Conservation (phyloP, 1,140 invertebrate species). For the Vollenhovia emeryi region DNA sequence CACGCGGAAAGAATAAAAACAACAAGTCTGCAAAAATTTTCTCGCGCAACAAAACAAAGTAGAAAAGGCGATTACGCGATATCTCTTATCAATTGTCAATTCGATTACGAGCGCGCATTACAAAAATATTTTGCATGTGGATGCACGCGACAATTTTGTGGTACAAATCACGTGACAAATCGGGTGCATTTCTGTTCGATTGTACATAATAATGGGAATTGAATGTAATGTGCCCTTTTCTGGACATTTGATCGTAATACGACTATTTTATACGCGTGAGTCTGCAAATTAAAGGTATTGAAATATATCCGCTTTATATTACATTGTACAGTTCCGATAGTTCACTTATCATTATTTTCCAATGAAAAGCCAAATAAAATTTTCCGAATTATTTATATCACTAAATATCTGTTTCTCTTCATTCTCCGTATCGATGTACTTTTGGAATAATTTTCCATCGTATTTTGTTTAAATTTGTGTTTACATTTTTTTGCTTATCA, state of each 20-base stretch:
- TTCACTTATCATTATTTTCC: conserved; percentile 17
- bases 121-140: not conserved
- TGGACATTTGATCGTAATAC: not conserved
- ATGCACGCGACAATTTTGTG: not conserved
- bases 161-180: not conserved
- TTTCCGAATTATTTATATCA: not conserved
- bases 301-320: not conserved
- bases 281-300: not conserved
- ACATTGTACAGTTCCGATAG: not conserved
- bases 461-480: too few relatives aligned
- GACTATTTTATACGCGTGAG: not conserved
- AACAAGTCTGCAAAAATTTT: conserved; percentile 1
- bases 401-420: not conserved
- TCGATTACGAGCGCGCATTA: not conserved
- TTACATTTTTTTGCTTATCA: not conserved
- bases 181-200: not conserved
- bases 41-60: not conserved
- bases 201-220: not conserved
- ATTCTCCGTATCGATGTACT: not conserved
- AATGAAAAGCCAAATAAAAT: not conserved
- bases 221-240: conserved; percentile 1
- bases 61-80: not conserved
- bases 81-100: not conserved
- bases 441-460: not conserved
- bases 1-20: conserved; percentile 14